Conservation (phyloP, 64 coral and sea anemone genomes). For the Pocillopora verrucosa region DNA sequence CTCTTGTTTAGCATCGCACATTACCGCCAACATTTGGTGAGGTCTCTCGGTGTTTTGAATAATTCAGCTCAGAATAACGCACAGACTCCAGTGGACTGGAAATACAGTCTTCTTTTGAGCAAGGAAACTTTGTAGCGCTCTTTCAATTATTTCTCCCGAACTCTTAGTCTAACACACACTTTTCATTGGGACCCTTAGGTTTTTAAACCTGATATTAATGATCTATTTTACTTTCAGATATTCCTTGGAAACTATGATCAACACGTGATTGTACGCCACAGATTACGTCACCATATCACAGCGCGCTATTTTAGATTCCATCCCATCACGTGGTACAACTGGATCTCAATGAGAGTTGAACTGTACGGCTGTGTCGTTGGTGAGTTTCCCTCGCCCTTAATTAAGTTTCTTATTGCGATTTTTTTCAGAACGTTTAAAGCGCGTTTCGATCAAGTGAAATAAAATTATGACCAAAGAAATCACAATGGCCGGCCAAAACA, state of each 20-base stretch:
- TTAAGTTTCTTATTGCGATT: background rate
- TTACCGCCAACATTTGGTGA: too few relatives aligned
- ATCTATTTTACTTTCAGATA: constrained; percentile 3
- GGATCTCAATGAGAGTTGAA: constrained; percentile 88
- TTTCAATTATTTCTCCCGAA: too few relatives aligned
- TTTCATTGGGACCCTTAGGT: background rate
- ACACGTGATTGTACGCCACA: constrained; percentile 37
- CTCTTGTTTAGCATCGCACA: too few relatives aligned
- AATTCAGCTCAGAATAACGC: too few relatives aligned
- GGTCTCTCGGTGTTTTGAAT: too few relatives aligned
- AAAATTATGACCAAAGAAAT: too few relatives aligned
- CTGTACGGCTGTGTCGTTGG: constrained; percentile 75
- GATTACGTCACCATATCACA: constrained; percentile 33
- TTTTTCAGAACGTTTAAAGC: background rate
- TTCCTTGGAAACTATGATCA: constrained; percentile 56
- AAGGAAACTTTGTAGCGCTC: too few relatives aligned
- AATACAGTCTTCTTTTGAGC: too few relatives aligned
- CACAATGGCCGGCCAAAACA: too few relatives aligned
- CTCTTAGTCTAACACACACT: background rate
- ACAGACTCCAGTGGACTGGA: too few relatives aligned
- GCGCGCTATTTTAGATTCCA: constrained; percentile 76
- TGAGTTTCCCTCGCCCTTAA: constrained; percentile 1
- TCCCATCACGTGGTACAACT: constrained; percentile 67
- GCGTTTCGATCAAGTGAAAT: background rate
- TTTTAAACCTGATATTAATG: background rate